Conservation (phyloP, 2,888 invertebrate species). For the Polyploca ridens region DNA sequence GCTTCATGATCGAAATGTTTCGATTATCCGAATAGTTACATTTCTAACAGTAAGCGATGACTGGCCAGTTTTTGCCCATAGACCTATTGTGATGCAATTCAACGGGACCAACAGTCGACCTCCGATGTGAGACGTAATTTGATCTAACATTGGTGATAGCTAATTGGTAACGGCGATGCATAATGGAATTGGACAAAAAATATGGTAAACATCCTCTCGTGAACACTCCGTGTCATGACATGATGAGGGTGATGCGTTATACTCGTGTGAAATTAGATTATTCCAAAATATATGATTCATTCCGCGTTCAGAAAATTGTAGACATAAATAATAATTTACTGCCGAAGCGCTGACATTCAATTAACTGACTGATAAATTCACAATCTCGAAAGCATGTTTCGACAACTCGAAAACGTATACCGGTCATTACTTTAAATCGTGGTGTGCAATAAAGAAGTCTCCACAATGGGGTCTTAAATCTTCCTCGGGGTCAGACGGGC, state of each 20-base stretch:
- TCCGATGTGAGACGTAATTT: conserved; percentile 54
- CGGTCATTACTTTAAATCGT: conserved; percentile 52
- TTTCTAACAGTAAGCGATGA: conserved; percentile 48
- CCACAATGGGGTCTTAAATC: conserved; percentile 61
- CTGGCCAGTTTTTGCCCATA: conserved; percentile 54
- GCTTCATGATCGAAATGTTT: conserved; percentile 29
- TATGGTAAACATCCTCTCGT: conserved; percentile 43
- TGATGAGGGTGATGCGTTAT: conserved; percentile 38
- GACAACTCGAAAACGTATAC: conserved; percentile 51
- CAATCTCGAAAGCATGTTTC: conserved; percentile 46
- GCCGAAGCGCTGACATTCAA: conserved; percentile 61
- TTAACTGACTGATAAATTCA: conserved; percentile 65
- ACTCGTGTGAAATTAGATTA: conserved; percentile 31
- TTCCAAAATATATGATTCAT: conserved; percentile 47
- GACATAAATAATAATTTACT: conserved; percentile 56
- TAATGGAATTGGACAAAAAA: conserved; percentile 59
- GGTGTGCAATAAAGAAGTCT: conserved; percentile 57
- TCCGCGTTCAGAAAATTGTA: conserved; percentile 38
- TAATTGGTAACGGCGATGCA: conserved; percentile 69
- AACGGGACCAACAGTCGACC: conserved; percentile 42
- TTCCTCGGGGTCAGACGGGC: conserved; percentile 48
- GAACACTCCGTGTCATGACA: conserved; percentile 37
- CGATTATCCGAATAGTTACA: conserved; percentile 38
- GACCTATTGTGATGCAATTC: conserved; percentile 61
- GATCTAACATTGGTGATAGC: conserved; percentile 66